Evolutionary conservation across 2,113 vertebrate genomes (phyloP).

Genomic region (Craseonycteris thonglongyai): DNA sequence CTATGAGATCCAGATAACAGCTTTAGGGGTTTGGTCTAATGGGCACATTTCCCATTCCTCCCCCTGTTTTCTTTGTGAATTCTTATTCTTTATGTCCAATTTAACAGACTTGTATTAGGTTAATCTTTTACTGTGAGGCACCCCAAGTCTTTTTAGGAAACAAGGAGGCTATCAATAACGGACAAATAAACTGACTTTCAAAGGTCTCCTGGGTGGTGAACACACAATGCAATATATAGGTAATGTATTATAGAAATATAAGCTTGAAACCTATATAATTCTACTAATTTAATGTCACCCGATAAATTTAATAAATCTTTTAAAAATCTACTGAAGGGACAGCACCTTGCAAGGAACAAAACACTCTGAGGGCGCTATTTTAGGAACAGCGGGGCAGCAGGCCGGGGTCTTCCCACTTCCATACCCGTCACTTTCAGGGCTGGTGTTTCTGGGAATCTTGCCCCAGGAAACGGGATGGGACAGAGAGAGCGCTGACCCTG

Average conservation of each 20-base stretch:
- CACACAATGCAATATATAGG: too few relatives aligned
- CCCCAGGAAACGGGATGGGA: conserved; percentile 1
- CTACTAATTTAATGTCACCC: too few relatives aligned
- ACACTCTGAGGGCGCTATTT: neutral
- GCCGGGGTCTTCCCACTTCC: neutral
- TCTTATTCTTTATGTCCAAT: neutral
- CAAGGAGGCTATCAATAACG: neutral
- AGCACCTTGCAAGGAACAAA: neutral
- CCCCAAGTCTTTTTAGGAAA: neutral
- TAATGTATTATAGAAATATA: too few relatives aligned
- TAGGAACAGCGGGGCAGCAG: neutral
- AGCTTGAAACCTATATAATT: too few relatives aligned
- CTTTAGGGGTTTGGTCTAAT: neutral
- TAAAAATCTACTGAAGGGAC: neutral
- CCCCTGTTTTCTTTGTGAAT: neutral
- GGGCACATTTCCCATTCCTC: neutral
- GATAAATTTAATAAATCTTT: too few relatives aligned
- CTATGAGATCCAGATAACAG: neutral
- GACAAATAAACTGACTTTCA: neutral
- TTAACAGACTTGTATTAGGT: neutral
- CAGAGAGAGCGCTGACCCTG: conserved; percentile 15
- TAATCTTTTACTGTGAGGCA: neutral
- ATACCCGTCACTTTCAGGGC: neutral
- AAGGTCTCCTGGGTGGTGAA: too few relatives aligned
- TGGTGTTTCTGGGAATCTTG: neutral